Percentiles rank a stretch among this genome's conserved stretches.
Conservation (phyloP, 2,888 invertebrate genomes). For the Archips crataeganus region DNA sequence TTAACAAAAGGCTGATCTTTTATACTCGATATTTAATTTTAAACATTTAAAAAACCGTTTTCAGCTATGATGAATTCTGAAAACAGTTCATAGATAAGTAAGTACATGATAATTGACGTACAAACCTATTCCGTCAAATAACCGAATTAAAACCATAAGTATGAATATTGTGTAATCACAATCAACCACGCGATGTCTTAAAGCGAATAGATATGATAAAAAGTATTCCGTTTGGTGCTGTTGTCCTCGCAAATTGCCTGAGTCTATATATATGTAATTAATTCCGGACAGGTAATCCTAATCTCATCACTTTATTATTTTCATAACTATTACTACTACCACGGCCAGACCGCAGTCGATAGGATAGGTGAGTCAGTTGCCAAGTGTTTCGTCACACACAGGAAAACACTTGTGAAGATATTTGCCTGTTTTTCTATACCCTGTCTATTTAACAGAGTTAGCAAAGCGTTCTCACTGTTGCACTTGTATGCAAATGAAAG, state of each 20-base stretch:
- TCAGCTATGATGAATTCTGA: background rate
- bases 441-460: too few relatives aligned
- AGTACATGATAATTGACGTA: background rate
- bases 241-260: background rate
- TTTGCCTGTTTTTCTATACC: too few relatives aligned
- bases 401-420: background rate
- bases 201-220: slow-evolving; percentile 19
- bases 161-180: slow-evolving; percentile 1
- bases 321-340: background rate
- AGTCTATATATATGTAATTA: background rate
- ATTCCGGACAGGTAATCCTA: slow-evolving; percentile 4
- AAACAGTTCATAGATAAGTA: background rate
- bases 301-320: slow-evolving; percentile 11
- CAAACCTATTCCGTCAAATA: background rate
- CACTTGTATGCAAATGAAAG: too few relatives aligned
- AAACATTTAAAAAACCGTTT: background rate
- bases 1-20: background rate
- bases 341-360: background rate
- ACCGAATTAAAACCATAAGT: background rate
- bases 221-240: slow-evolving; percentile 2
- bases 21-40: background rate
- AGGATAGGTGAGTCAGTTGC: background rate
- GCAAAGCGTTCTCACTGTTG: too few relatives aligned
- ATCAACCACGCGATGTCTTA: slow-evolving; percentile 16
- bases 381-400: background rate